Evolutionary conservation across 2,113 vertebrate genomes (phyloP).

Genomic region (Brachypodius melanocephalos): DNA sequence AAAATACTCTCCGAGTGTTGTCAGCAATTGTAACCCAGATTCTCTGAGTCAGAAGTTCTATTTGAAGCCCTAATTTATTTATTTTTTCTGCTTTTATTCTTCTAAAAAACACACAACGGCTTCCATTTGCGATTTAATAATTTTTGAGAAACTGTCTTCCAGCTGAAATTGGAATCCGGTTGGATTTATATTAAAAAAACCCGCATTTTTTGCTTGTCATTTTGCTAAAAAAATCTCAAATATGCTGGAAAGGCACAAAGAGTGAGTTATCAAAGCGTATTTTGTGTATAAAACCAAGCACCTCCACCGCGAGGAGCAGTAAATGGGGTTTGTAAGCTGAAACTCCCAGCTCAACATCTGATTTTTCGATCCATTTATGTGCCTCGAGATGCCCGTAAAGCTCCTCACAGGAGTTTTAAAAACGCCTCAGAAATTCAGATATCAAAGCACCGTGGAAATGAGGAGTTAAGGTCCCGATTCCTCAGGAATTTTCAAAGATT

Average conservation of each 20-base stretch:
- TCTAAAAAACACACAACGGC: neutral
- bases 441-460: neutral
- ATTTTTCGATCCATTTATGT: neutral
- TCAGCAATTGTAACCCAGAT: neutral
- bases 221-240: neutral
- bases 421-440: neutral
- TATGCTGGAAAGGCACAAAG: neutral
- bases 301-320: neutral
- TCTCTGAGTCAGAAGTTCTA: neutral
- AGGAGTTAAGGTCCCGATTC: neutral
- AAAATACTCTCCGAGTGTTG: neutral
- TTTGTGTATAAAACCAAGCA: neutral
- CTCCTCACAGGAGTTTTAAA: neutral
- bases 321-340: neutral
- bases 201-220: neutral
- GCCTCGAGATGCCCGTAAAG: neutral
- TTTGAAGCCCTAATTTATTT: neutral
- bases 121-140: neutral
- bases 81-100: neutral
- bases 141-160: neutral
- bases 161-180: neutral
- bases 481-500: neutral
- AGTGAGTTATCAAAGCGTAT: neutral
- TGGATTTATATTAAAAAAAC: neutral
- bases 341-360: neutral